Conservation (phyloP, 2,113 vertebrate species). For the Pedionomus torquatus region DNA sequence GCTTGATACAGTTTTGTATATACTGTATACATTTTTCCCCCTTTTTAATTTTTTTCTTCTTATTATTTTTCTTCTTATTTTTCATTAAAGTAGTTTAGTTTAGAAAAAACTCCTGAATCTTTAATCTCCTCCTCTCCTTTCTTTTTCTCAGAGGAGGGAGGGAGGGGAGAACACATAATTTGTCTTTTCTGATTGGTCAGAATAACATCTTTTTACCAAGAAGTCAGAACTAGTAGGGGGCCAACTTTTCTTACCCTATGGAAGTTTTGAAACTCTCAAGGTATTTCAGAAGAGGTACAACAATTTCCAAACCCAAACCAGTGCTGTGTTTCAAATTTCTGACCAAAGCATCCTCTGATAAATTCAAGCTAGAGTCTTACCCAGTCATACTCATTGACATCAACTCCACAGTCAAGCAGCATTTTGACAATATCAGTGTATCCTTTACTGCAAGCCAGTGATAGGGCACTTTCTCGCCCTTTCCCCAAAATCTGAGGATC, state of each 20-base stretch:
- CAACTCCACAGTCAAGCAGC: constrained; percentile 96
- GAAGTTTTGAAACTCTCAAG: not conserved
- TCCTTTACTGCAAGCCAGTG: constrained; percentile 95
- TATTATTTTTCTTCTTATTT: no score
- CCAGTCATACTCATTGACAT: constrained; percentile 98
- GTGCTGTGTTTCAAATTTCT: not conserved
- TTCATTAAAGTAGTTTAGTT: no score
- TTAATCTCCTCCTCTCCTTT: no score
- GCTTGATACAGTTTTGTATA: no score
- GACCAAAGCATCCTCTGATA: not conserved
- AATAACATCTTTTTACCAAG: not conserved
- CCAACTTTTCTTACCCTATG: not conserved
- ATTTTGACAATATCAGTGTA: constrained; percentile 98
- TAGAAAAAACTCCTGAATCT: no score
- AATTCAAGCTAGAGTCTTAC: constrained; percentile 72
- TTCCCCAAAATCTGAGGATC: constrained; percentile 95
- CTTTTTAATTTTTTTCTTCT: no score
- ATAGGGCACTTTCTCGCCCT: constrained; percentile 94
- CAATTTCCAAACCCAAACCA: not conserved
- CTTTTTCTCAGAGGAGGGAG: no score
- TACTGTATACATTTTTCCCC: no score
- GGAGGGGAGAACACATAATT: no score
- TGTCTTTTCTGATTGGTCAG: no score
- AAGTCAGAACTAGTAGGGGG: not conserved
- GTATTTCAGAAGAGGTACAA: not conserved